A percentile compares a stretch with the other conserved stretches of the same genome.
Evolutionary conservation across 1,140 invertebrate species (phyloP).

Genomic region (Ceratosolen solmsi): DNA sequence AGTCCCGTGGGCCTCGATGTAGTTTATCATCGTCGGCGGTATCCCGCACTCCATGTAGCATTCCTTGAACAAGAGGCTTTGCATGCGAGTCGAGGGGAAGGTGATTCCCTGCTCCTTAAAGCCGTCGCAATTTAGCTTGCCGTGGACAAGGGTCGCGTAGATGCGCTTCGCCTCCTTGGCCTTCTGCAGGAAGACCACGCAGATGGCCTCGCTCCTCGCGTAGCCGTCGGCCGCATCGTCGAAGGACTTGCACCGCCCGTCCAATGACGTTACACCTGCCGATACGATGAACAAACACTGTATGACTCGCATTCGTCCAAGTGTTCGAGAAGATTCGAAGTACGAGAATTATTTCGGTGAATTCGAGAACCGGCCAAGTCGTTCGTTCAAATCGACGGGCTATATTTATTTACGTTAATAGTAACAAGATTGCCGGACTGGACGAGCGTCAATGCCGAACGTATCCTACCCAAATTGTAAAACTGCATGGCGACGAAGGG

Average conservation of each 20-base stretch:
- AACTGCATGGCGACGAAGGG: conserved; percentile 89
- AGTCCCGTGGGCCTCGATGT: conserved; percentile 93
- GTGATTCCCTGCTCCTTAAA: conserved; percentile 91
- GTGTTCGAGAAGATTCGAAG: too few species aligned
- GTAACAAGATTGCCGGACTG: too few species aligned
- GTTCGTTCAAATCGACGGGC: too few species aligned
- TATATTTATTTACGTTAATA: too few species aligned
- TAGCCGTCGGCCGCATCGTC: conserved; percentile 85
- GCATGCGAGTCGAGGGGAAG: conserved; percentile 87
- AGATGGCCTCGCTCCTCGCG: conserved; percentile 82
- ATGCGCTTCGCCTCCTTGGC: conserved; percentile 81
- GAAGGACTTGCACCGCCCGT: conserved; percentile 91
- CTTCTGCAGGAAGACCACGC: conserved; percentile 86
- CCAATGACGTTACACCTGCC: conserved; percentile 85
- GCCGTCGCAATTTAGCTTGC: conserved; percentile 81
- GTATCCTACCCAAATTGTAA: conserved; percentile 57
- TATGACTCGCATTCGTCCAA: too few species aligned
- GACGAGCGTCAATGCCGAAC: not conserved
- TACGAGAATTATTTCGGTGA: not conserved
- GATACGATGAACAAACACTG: too few species aligned
- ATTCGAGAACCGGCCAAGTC: not conserved
- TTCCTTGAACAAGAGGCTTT: conserved; percentile 84
- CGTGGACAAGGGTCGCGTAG: conserved; percentile 80
- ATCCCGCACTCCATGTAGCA: conserved; percentile 88
- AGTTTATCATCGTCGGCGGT: conserved; percentile 81